A percentile compares a stretch with the other conserved stretches of the same genome.
Conservation (phyloP, 2,888 invertebrate genomes). For the Blastobasis lacticolella region DNA sequence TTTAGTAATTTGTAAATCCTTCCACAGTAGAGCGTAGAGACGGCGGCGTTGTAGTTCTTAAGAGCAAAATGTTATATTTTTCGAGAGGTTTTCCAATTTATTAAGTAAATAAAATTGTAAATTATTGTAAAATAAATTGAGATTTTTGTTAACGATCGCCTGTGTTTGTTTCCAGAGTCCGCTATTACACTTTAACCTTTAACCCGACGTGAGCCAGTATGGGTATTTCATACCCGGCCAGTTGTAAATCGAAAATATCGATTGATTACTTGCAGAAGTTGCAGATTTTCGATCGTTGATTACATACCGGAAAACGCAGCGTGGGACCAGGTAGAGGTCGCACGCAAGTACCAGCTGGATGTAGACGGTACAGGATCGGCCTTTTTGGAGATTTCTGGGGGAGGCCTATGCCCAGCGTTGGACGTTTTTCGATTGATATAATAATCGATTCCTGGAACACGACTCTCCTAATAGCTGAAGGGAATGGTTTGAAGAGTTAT, state of each 20-base stretch:
- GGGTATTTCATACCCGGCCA: background rate
- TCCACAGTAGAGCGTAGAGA: conserved; percentile 15
- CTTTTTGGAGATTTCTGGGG: no score
- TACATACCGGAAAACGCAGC: no score
- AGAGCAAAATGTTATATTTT: conserved; percentile 57
- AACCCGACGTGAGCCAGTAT: background rate
- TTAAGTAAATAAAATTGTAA: conserved; percentile 56
- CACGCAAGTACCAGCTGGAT: no score
- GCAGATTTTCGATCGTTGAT: no score
- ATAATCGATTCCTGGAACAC: no score
- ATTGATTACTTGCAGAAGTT: no score
- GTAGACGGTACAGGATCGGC: no score
- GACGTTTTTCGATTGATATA: no score
- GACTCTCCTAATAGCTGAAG: no score
- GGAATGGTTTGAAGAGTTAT: no score
- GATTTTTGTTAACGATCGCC: conserved; percentile 61
- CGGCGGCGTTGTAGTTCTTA: conserved; percentile 34
- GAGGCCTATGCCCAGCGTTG: no score
- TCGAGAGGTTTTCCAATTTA: conserved; percentile 50
- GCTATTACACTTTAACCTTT: background rate
- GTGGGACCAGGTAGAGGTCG: no score
- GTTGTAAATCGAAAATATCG: background rate
- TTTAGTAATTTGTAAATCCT: conserved; percentile 41
- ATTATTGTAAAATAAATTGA: conserved; percentile 73
- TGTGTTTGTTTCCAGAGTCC: conserved; percentile 16